Percentiles rank a stretch among this genome's conserved stretches.
Evolutionary conservation across 2,113 vertebrate species (phyloP).

Genomic region (Butorides virescens): DNA sequence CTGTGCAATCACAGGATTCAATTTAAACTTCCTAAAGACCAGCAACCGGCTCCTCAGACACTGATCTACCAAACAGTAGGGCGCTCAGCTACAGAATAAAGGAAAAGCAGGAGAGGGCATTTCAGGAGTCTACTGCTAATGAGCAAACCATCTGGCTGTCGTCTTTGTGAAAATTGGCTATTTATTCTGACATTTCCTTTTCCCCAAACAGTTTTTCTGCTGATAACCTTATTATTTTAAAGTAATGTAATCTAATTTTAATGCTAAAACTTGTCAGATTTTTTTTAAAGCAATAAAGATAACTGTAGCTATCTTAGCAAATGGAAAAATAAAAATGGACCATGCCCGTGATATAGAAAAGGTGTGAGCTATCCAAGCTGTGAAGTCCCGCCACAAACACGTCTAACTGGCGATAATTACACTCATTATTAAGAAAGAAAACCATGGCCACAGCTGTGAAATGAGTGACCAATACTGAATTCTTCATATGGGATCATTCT

Average conservation of each 20-base stretch:
- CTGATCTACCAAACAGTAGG: background rate
- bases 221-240: constrained; percentile 26
- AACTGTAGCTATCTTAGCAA: background rate
- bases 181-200: constrained; percentile 26
- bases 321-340: background rate
- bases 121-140: constrained; percentile 23
- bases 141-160: constrained; percentile 46
- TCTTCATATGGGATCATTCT: background rate
- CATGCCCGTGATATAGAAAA: background rate
- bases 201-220: background rate
- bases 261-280: background rate
- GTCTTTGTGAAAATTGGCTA: constrained; percentile 7
- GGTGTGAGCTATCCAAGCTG: background rate
- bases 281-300: background rate
- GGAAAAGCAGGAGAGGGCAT: background rate
- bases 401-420: background rate
- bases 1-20: background rate
- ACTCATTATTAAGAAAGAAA: constrained; percentile 26
- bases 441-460: background rate
- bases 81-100: constrained; percentile 19
- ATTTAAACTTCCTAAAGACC: background rate
- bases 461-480: background rate
- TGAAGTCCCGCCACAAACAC: background rate
- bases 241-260: constrained; percentile 11
- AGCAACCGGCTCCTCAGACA: background rate